Evolutionary conservation across 2,888 invertebrate genomes (phyloP).

Genomic region (Conops quadrifasciatus): DNA sequence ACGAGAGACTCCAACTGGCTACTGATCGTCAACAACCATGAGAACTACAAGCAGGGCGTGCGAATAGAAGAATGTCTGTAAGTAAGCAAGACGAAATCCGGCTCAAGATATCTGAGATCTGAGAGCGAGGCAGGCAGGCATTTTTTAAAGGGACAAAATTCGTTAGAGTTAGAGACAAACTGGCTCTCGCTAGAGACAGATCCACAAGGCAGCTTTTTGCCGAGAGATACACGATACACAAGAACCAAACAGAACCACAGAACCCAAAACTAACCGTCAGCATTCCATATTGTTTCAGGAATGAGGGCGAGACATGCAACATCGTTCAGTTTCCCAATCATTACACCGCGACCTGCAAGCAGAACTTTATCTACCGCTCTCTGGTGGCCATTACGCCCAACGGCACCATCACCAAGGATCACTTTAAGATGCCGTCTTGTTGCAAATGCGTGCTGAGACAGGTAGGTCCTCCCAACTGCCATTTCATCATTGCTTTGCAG

Average conservation of each 20-base stretch:
- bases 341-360: slow-evolving; percentile 67
- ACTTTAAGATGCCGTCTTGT: slow-evolving; percentile 76
- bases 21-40: slow-evolving; percentile 76
- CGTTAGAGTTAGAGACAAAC: too few species aligned
- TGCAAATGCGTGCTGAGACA: slow-evolving; percentile 72
- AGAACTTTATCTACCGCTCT: slow-evolving; percentile 69
- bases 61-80: slow-evolving; percentile 78
- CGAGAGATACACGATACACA: too few species aligned
- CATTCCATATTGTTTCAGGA: slow-evolving; percentile 21
- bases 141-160: too few species aligned
- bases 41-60: slow-evolving; percentile 75
- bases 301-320: slow-evolving; percentile 11
- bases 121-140: too few species aligned
- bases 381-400: slow-evolving; percentile 68
- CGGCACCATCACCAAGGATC: slow-evolving; percentile 64
- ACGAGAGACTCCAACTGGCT: slow-evolving; percentile 74
- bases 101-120: too few species aligned
- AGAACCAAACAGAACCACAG: too few species aligned
- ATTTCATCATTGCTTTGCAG: background rate
- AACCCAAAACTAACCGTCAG: too few species aligned
- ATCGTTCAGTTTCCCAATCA: slow-evolving; percentile 45
- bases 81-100: too few species aligned
- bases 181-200: too few species aligned
- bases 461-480: background rate
- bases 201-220: too few species aligned